Evolutionary conservation across 2,797 vertebrate species (phyloP), one percentile per base, ranked within the genome.

Genomic region (Takifugu rubripes): DNA sequence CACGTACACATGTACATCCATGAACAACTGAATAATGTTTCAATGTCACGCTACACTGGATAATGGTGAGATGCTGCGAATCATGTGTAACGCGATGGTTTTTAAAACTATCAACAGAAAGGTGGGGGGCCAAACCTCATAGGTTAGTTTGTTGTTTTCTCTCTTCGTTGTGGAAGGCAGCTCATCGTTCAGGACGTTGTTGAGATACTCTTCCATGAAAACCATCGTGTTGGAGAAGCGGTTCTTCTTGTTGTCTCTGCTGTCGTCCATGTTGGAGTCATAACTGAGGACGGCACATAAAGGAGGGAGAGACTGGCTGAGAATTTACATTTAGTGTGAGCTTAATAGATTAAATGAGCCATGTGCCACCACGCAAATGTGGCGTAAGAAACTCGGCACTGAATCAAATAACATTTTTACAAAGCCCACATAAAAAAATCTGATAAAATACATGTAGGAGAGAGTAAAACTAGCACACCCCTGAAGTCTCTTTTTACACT

Each of bases 81-180:
- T 5, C 7, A 7, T 29, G 4, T 29, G 4, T 29, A 29, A 29
- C 27, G 7, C 44, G n/a, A 45, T 17, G 5, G 5, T 45, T 45
- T 6, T 45, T 6, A 16, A 17, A 45, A 45, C 15, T 1, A 2
- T 3, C 3, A 21, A 12, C 17, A 5, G 6, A 14, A 1, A 3
- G 21, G 24, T 1, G 4, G 1, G 4, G 1, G 6, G 6, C 6
- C 52, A 1, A 12, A 96, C 97, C 94, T 99, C 97, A 0, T 93
- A 98, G 11, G 97, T 99, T 54, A 99, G 93, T 64, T 97, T 99
- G 85, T 99, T n/a, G n/a, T n/a, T n/a, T 99, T 82, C 99, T 99
- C 86, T 98, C 96, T 61, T 94, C 93, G 0, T 98, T 93, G 81
- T 95, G 94, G 11, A 99, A 99, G 2, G 97, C 59, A 95, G 87